Conservation (phyloP, 2,113 vertebrate species). For the Notothenia rossii region DNA sequence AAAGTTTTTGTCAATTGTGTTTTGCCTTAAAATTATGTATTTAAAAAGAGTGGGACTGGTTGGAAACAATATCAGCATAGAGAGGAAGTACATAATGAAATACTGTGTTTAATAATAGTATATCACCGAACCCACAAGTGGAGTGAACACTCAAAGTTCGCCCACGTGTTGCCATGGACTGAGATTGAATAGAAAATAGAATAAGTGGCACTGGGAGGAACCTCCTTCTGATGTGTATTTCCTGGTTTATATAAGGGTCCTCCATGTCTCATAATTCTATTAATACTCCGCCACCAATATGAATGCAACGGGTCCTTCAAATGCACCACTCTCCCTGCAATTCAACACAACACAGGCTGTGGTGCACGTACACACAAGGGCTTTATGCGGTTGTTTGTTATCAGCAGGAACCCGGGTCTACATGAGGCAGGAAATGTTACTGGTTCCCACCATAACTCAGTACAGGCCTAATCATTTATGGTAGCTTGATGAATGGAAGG, state of each 20-base stretch:
- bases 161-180: slow-evolving; percentile 34
- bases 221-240: slow-evolving; percentile 59
- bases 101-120: slow-evolving; percentile 23
- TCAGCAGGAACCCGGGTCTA: slow-evolving; percentile 76
- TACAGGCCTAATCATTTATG: slow-evolving; percentile 66
- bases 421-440: slow-evolving; percentile 72
- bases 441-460: slow-evolving; percentile 82
- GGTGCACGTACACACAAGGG: slow-evolving; percentile 57
- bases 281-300: slow-evolving; percentile 51
- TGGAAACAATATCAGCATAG: not conserved
- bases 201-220: slow-evolving; percentile 52
- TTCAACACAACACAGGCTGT: slow-evolving; percentile 3
- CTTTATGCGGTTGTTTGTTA: slow-evolving; percentile 71
- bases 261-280: slow-evolving; percentile 68
- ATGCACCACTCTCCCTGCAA: slow-evolving; percentile 29
- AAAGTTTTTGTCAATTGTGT: no score
- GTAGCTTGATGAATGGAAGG: slow-evolving; percentile 70
- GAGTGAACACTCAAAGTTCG: slow-evolving; percentile 1
- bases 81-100: slow-evolving; percentile 12
- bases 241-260: slow-evolving; percentile 70
- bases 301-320: slow-evolving; percentile 42
- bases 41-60: not conserved
- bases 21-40: not conserved
- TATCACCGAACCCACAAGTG: slow-evolving; percentile 19
- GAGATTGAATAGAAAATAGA: slow-evolving; percentile 54